Conservation (phyloP, 1,140 invertebrate species). For the Cydia pomonella region DNA sequence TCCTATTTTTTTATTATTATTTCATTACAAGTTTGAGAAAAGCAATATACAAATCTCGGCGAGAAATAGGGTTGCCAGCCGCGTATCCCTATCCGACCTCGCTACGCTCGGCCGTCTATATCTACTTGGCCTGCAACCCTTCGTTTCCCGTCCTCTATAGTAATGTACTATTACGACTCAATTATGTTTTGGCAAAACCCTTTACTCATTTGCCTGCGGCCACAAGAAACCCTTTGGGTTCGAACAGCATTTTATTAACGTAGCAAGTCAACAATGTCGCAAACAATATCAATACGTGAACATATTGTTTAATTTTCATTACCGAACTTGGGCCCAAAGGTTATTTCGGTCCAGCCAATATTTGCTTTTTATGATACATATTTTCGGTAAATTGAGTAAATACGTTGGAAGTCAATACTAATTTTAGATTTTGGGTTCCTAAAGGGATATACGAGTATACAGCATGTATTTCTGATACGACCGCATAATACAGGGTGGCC, state of each 20-base stretch:
- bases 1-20: too few relatives aligned
- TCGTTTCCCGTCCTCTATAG: too few relatives aligned
- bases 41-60: too few relatives aligned
- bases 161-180: too few relatives aligned
- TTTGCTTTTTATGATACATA: not conserved
- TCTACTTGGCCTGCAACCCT: too few relatives aligned
- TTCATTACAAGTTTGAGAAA: too few relatives aligned
- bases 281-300: slow-evolving; percentile 2
- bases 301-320: slow-evolving; percentile 1
- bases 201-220: not conserved
- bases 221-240: not conserved
- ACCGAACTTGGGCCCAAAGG: not conserved
- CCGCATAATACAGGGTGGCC: too few relatives aligned
- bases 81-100: too few relatives aligned
- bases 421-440: not conserved
- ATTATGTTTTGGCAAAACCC: not conserved
- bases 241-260: not conserved
- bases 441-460: too few relatives aligned
- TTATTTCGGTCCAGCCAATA: not conserved
- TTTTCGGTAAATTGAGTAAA: not conserved
- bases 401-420: not conserved
- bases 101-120: too few relatives aligned
- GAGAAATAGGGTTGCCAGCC: too few relatives aligned
- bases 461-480: too few relatives aligned
- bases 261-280: not conserved